Evolutionary conservation across 2,888 invertebrate genomes (phyloP), one percentile per base, ranked within the genome.

Genomic region (Dryadula phaetusa): DNA sequence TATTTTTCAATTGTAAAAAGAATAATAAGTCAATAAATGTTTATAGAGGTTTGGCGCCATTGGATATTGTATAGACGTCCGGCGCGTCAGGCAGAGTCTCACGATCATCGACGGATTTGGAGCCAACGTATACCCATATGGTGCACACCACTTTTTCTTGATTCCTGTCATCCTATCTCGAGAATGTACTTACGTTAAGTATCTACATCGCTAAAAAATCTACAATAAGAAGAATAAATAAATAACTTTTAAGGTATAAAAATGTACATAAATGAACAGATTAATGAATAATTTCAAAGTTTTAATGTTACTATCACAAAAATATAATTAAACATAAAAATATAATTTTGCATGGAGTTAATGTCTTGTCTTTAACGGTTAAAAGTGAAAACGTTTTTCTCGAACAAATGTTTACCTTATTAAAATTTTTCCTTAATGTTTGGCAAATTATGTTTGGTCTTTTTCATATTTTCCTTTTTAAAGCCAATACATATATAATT

Each of bases 131-230:
- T 68, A 66, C 70, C 56, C 75, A 72, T 76, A 77, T 72, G 77
- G 76, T 65, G 66, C 63, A 67, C 66, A 66, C 75, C 60, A 72
- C 70, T 78, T 78, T 78, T 78, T 78, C 70, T 71, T 70, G 68
- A 56, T 69, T 56, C 54, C 54, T 37, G 20, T 40, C 32, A 65
- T 67, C 72, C 69, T 70, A 73, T 75, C 73, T 64, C 70, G 69
- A 72, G 72, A 67, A 60, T 64, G 61, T 52, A 10, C 7, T 1
- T 47, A 46, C 58, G 61, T 44, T 68, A 63, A 58, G 18, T 62
- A 63, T 67, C 63, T 70, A 71, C 63, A 65, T 53, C 60, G 64
- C 66, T 70, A 67, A 74, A 75, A 71, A 73, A 68, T 47, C 70
- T 65, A 70, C 72, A 75, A 73, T 70, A 71, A 74, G 70, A 69